Conservation (phyloP, 2,797 vertebrate species). For the Hemibagrus guttatus region DNA sequence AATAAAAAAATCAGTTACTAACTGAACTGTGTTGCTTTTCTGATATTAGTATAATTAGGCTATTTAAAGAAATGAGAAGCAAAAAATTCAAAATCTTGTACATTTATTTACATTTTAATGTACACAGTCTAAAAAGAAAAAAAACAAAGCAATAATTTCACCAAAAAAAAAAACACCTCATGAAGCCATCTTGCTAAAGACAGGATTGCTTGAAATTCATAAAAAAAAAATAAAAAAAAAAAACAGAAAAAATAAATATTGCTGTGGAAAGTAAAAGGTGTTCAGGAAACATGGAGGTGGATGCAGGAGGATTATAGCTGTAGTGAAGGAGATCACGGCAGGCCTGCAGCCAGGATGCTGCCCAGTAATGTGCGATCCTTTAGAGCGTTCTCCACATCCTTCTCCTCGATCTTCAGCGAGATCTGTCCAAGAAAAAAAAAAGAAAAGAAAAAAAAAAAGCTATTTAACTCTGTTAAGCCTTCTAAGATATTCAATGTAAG, state of each 20-base stretch:
- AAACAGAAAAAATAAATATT: not conserved
- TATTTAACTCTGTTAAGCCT: no score
- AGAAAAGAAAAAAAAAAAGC: no score
- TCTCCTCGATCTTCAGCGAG: constrained; percentile 88
- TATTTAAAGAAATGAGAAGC: not conserved
- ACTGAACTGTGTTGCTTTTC: not conserved
- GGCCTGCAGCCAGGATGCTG: constrained; percentile 83
- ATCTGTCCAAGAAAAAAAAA: constrained; percentile 71
- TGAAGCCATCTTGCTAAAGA: not conserved
- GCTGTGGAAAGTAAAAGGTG: not conserved
- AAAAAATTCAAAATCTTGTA: constrained; percentile 8
- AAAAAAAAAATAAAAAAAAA: not conserved
- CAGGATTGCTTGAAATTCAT: not conserved
- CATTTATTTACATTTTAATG: constrained; percentile 20
- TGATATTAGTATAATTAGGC: not conserved
- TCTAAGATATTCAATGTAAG: no score
- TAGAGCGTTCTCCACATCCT: constrained; percentile 84
- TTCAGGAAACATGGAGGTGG: not conserved
- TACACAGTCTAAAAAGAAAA: not conserved
- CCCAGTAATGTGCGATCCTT: constrained; percentile 86
- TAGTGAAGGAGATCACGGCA: constrained; percentile 59
- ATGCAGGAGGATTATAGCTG: not conserved
- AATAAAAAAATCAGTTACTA: constrained; percentile 51
- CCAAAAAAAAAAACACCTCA: not conserved
- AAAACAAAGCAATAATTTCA: not conserved